These are phyloP conservation scores for Labrus mixtus DNA, from an alignment of 2,113 vertebrate genomes.

Conservation along the genomic window DNA sequence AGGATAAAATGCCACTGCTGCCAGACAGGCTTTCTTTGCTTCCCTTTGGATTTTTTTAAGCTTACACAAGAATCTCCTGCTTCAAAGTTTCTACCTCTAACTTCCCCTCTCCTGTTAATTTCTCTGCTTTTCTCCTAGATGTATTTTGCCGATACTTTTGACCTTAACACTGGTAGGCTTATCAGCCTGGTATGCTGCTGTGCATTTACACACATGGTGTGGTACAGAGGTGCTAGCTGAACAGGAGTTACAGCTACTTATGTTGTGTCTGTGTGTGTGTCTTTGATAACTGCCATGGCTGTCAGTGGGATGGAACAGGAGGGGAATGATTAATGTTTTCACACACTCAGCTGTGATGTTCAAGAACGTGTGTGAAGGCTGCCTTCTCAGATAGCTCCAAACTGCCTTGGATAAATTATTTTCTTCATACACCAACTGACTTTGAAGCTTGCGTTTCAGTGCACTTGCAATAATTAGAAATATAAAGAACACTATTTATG, in stretches of 20 bases:
- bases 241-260: conserved; percentile 49
- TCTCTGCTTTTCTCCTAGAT: conserved; percentile 29
- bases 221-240: conserved; percentile 57
- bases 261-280: conserved; percentile 40
- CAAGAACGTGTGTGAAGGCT: conserved; percentile 41
- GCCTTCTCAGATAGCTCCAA: conserved; percentile 16
- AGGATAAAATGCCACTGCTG: background rate
- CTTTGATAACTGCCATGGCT: conserved; percentile 67
- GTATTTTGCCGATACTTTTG: conserved; percentile 50
- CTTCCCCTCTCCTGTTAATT: conserved; percentile 1
- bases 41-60: conserved; percentile 18
- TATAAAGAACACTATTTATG: too few relatives aligned
- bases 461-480: background rate
- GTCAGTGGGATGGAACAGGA: conserved; percentile 57
- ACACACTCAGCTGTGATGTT: conserved; percentile 60
- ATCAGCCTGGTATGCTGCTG: conserved; percentile 60
- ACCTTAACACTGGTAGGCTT: conserved; percentile 59
- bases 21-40: conserved; percentile 35
- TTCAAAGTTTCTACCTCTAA: background rate
- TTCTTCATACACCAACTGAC: background rate
- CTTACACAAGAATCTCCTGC: background rate
- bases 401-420: conserved; percentile 10
- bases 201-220: conserved; percentile 50
- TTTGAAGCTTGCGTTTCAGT: background rate
- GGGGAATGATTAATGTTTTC: conserved; percentile 69